Evolutionary conservation across 1,140 invertebrate genomes (phyloP).

Genomic region (Drosophila setifemur): DNA sequence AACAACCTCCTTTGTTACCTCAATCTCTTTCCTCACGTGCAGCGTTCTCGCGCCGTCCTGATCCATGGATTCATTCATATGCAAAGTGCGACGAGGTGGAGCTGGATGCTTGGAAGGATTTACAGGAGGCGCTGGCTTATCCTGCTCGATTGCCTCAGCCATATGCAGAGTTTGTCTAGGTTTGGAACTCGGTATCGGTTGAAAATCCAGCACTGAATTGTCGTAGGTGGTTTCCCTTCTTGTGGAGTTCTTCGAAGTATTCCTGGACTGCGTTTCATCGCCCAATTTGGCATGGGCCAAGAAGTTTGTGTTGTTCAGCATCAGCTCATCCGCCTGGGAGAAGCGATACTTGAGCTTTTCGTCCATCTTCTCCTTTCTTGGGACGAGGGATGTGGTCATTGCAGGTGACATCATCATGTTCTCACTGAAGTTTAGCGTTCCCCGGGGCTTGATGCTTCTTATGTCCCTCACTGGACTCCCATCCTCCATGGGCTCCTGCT

Average conservation of each 20-base stretch:
- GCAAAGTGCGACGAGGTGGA: slow-evolving; percentile 1
- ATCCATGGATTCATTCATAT: slow-evolving; percentile 17
- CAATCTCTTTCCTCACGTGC: neutral
- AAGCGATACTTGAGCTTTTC: slow-evolving; percentile 43
- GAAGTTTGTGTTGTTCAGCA: slow-evolving; percentile 67
- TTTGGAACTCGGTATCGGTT: neutral
- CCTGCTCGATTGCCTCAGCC: neutral
- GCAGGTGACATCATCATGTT: slow-evolving; percentile 44
- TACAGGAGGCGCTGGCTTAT: neutral
- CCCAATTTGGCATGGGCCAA: slow-evolving; percentile 57
- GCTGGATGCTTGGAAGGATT: neutral
- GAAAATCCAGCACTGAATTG: slow-evolving; percentile 31
- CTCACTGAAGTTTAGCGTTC: slow-evolving; percentile 53
- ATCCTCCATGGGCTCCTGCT: neutral
- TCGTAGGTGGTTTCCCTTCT: slow-evolving; percentile 48
- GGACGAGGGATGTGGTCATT: neutral
- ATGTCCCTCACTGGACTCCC: neutral
- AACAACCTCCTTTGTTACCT: neutral
- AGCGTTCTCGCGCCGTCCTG: neutral
- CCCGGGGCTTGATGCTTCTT: slow-evolving; percentile 25
- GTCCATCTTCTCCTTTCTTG: neutral
- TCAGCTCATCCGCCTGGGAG: slow-evolving; percentile 62
- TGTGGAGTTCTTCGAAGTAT: slow-evolving; percentile 50
- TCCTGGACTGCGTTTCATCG: slow-evolving; percentile 59
- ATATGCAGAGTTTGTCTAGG: neutral